These are phyloP conservation scores for Girardinus metallicus DNA, from an alignment of 2,797 vertebrate genomes.

Conservation along the genomic window DNA sequence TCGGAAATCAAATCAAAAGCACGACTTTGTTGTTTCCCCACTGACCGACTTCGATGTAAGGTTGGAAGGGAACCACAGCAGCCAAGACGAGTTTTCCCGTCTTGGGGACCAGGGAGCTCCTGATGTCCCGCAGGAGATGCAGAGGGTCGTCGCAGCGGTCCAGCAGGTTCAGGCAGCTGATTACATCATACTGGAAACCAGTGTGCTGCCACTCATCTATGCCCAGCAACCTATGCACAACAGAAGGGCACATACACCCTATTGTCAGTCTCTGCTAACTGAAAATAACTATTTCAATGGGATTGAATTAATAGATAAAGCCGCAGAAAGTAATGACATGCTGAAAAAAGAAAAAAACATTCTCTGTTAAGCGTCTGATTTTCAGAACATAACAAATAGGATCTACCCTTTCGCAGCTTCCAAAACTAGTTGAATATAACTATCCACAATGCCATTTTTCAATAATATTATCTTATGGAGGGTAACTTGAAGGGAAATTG, in stretches of 20 bases:
- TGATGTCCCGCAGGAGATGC: constrained; percentile 89
- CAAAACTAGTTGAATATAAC: background rate
- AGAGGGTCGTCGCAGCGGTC: constrained; percentile 95
- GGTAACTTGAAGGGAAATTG: too few relatives aligned
- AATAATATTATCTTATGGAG: background rate
- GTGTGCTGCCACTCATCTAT: constrained; percentile 94
- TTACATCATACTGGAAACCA: constrained; percentile 92
- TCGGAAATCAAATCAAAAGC: background rate
- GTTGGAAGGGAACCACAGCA: constrained; percentile 93
- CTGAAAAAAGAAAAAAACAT: background rate
- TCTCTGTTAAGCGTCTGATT: background rate
- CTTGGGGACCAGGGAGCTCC: constrained; percentile 86
- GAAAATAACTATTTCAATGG: background rate
- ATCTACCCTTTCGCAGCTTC: background rate
- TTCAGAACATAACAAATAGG: background rate
- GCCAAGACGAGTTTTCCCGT: constrained; percentile 92
- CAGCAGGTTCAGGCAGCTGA: constrained; percentile 97
- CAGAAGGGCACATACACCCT: background rate
- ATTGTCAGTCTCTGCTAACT: background rate
- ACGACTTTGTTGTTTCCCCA: constrained; percentile 2
- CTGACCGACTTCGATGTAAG: constrained; percentile 96
- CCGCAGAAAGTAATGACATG: background rate
- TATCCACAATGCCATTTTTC: background rate
- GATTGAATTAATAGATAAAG: background rate
- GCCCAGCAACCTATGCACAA: constrained; percentile 63